phyloP scores from a whole-genome alignment of 2,797 vertebrate genomes.

The Varecia variegata region DNA sequence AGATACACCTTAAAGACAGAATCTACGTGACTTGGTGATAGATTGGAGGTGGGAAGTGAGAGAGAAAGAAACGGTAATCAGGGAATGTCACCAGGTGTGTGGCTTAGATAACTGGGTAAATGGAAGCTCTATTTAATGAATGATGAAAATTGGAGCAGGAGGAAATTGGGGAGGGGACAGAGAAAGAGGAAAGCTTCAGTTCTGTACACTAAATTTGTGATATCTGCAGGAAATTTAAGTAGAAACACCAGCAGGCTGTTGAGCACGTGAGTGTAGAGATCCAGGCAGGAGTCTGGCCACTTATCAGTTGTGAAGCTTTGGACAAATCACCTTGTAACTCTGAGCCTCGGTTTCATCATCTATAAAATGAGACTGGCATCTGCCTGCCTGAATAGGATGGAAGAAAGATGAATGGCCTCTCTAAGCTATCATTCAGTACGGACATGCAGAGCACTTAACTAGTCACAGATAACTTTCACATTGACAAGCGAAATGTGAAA shows the following conservation, averaged over 20 bases:
- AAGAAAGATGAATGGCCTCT: neutral
- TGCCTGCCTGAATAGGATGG: neutral
- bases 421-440: neutral
- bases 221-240: neutral
- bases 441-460: neutral
- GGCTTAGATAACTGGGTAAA: neutral
- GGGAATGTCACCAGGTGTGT: neutral
- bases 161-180: neutral
- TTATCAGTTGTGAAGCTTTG: neutral
- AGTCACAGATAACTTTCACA: neutral
- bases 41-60: neutral
- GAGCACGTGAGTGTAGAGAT: neutral
- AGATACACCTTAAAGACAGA: neutral
- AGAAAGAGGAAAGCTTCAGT: neutral
- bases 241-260: neutral
- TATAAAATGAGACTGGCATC: neutral
- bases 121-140: neutral
- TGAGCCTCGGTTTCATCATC: neutral
- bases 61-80: neutral
- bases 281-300: neutral
- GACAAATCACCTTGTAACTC: neutral
- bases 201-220: neutral
- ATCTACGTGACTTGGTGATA: neutral
- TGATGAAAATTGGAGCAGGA: neutral
- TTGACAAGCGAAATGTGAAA: neutral